These are phyloP conservation scores for Hydrozoanthus tunicans DNA, from an alignment of 64 coral and sea anemone species.

Conservation along the genomic window DNA sequence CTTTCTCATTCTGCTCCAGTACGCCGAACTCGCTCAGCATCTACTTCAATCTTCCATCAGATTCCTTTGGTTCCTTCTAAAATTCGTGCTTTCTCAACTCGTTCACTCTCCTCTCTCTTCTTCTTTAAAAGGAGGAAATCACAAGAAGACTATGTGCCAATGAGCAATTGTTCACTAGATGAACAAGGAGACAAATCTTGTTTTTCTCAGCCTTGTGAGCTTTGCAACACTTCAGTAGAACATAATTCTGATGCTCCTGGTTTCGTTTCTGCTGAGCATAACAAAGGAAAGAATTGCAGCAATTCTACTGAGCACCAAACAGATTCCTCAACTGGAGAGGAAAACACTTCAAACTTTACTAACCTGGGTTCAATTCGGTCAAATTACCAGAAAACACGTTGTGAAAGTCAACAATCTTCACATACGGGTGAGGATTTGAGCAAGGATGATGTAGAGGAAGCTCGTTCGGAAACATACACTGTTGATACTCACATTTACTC, in stretches of 20 bases:
- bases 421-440: not conserved
- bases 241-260: not conserved
- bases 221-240: not conserved
- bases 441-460: not conserved
- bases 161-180: not conserved
- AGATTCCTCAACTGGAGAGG: not conserved
- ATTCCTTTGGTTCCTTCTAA: not conserved
- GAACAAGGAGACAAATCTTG: not conserved
- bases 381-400: not conserved
- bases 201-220: not conserved
- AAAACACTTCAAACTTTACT: not conserved
- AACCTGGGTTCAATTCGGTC: not conserved
- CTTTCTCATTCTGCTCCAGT: not conserved
- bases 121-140: not conserved
- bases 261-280: not conserved
- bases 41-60: not conserved
- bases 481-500: constrained; percentile 8
- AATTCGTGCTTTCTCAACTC: not conserved
- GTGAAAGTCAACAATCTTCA: not conserved
- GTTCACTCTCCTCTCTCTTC: constrained; percentile 1
- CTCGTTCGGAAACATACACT: not conserved
- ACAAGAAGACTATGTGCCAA: not conserved
- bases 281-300: not conserved
- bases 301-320: not conserved
- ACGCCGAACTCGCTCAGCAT: not conserved